phyloP scores from a whole-genome alignment of 2,888 invertebrate genomes.

The Dascillus cervinus region DNA sequence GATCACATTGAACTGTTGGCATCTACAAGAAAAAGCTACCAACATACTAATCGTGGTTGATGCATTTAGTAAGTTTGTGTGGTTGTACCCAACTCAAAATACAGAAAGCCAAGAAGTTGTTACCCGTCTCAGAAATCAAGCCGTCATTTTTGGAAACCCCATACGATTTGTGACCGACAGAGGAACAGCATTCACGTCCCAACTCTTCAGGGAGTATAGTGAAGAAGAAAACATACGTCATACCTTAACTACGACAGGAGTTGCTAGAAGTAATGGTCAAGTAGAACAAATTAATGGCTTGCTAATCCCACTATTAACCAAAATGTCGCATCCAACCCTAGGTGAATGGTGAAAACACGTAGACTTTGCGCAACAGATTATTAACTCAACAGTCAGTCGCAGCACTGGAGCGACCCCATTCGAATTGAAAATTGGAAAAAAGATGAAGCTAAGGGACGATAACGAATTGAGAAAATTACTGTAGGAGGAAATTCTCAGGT shows the following conservation, averaged over 20 bases:
- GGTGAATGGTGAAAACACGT: slow-evolving; percentile 17
- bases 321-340: slow-evolving; percentile 8
- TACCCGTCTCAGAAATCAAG: slow-evolving; percentile 7
- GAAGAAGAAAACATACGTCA: slow-evolving; percentile 8
- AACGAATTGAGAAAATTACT: too few relatives aligned
- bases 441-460: too few relatives aligned
- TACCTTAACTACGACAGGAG: slow-evolving; percentile 7
- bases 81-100: slow-evolving; percentile 12
- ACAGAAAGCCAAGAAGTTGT: slow-evolving; percentile 9
- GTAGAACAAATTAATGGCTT: slow-evolving; percentile 9
- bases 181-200: slow-evolving; percentile 15
- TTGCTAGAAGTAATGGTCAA: too few relatives aligned
- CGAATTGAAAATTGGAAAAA: slow-evolving; percentile 14
- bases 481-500: slow-evolving; percentile 12
- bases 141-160: slow-evolving; percentile 15
- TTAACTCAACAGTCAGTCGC: slow-evolving; percentile 15
- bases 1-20: slow-evolving; percentile 31
- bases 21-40: slow-evolving; percentile 24
- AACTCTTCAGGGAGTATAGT: slow-evolving; percentile 9
- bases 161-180: slow-evolving; percentile 14
- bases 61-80: slow-evolving; percentile 13
- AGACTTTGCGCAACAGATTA: slow-evolving; percentile 7
- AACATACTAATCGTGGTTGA: slow-evolving; percentile 28
- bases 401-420: slow-evolving; percentile 14
- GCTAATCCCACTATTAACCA: slow-evolving; percentile 12